A percentile compares a stretch with the other conserved stretches of the same genome.
These are phyloP conservation scores for Sparidentex hasta DNA, from an alignment of 2,797 vertebrate species.

Conservation along the genomic window DNA sequence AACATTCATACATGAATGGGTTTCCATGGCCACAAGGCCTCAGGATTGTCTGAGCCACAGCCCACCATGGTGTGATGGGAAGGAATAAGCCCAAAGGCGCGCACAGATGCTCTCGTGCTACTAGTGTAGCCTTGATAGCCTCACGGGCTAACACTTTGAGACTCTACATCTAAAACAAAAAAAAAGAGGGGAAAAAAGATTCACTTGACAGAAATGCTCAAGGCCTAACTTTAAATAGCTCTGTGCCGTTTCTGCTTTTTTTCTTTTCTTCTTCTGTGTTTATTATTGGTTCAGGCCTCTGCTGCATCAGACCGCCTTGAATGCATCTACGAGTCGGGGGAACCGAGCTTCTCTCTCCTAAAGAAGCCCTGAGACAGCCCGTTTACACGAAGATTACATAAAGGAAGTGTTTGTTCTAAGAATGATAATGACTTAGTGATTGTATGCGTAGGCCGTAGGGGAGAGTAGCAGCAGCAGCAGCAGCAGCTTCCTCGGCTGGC, in stretches of 20 bases:
- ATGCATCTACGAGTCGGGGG: constrained; percentile 43
- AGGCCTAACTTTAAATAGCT: constrained; percentile 78
- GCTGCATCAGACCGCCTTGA: constrained; percentile 40
- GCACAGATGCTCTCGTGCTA: constrained; percentile 82
- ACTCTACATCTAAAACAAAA: constrained; percentile 60
- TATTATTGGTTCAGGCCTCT: constrained; percentile 54
- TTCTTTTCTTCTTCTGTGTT: constrained; percentile 41
- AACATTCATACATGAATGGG: constrained; percentile 85
- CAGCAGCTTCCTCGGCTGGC: constrained; percentile 43
- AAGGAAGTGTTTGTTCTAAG: constrained; percentile 65
- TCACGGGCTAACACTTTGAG: constrained; percentile 64
- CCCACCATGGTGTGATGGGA: constrained; percentile 77
- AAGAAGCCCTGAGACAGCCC: constrained; percentile 61
- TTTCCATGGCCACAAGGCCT: constrained; percentile 81
- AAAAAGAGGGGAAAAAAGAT: constrained; percentile 39
- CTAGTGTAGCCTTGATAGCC: constrained; percentile 68
- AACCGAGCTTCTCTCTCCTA: constrained; percentile 32
- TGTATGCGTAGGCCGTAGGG: constrained; percentile 38
- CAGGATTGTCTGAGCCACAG: constrained; percentile 73
- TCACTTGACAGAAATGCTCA: constrained; percentile 76
- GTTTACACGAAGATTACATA: constrained; percentile 68
- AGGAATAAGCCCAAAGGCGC: constrained; percentile 72
- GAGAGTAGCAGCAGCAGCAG: constrained; percentile 11
- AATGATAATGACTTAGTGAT: constrained; percentile 67
- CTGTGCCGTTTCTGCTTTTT: constrained; percentile 51